These are phyloP conservation scores for Alca torda DNA, from an alignment of 2,797 vertebrate species.

Conservation along the genomic window DNA sequence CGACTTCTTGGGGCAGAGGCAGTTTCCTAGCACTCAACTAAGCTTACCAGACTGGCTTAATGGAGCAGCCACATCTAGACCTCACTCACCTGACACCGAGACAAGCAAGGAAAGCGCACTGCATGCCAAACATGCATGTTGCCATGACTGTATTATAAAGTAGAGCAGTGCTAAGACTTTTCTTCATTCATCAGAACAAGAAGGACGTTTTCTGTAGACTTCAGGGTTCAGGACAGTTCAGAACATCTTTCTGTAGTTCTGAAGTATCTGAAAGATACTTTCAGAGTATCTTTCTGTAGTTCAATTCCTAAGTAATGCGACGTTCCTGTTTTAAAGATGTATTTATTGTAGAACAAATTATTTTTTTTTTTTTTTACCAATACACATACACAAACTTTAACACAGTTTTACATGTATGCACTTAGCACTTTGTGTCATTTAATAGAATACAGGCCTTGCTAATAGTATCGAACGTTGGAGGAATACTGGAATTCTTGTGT, in stretches of 20 bases:
- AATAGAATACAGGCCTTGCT: neutral
- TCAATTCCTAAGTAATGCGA: neutral
- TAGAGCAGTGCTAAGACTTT: neutral
- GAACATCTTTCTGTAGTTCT: neutral
- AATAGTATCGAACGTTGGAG: neutral
- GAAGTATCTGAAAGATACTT: too few relatives aligned
- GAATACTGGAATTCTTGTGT: neutral
- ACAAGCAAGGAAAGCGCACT: neutral
- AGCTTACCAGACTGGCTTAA: neutral
- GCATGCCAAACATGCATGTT: fast-evolving
- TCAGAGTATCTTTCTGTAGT: neutral
- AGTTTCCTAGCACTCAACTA: neutral
- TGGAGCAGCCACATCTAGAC: neutral
- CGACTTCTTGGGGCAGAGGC: neutral
- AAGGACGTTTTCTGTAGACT: neutral
- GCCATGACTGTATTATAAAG: neutral
- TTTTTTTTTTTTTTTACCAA: neutral
- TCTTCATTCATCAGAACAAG: neutral
- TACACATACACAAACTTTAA: neutral
- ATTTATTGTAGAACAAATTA: neutral
- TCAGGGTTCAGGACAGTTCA: neutral
- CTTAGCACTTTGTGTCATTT: neutral
- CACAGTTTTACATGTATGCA: neutral
- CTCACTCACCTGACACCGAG: neutral
- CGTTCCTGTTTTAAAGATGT: neutral